Conservation (phyloP, 2,888 invertebrate genomes). For the Ophion obscuratus region DNA sequence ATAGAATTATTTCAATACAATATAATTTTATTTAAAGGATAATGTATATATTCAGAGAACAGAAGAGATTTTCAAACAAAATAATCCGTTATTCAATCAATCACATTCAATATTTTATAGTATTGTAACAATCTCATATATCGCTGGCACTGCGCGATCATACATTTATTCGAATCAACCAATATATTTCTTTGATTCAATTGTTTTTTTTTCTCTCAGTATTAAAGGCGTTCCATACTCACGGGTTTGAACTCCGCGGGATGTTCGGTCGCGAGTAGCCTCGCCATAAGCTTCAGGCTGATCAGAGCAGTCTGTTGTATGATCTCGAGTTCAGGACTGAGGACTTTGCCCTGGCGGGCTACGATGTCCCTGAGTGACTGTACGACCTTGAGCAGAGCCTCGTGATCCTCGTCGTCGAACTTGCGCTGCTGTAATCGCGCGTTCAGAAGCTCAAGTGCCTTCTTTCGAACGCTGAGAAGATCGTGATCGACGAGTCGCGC, state of each 20-base stretch:
- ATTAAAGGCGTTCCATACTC: conserved; percentile 60
- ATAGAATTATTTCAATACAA: too few species aligned
- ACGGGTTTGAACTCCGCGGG: conserved; percentile 89
- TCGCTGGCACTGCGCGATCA: too few species aligned
- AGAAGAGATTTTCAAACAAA: too few species aligned
- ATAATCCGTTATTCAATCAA: too few species aligned
- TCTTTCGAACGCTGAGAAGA: conserved; percentile 89
- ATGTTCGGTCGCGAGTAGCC: conserved; percentile 88
- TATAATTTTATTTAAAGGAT: too few species aligned
- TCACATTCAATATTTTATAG: too few species aligned
- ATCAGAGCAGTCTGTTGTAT: conserved; percentile 93
- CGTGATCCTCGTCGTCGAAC: conserved; percentile 85
- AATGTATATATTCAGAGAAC: too few species aligned
- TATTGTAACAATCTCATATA: too few species aligned
- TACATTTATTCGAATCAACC: too few species aligned
- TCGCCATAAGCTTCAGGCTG: conserved; percentile 92
- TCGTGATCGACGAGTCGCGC: conserved; percentile 90
- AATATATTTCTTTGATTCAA: too few species aligned
- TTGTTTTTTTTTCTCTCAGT: too few species aligned
- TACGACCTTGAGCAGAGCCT: conserved; percentile 86
- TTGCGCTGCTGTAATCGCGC: conserved; percentile 90
- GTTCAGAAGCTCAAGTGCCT: conserved; percentile 94
- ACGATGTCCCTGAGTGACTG: conserved; percentile 87
- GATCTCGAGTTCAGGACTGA: conserved; percentile 87
- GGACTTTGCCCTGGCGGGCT: conserved; percentile 84